A percentile compares a stretch with the other conserved stretches of the same genome.
phyloP scores from a whole-genome alignment of 2,797 vertebrate genomes.

The Gorsachius magnificus region DNA sequence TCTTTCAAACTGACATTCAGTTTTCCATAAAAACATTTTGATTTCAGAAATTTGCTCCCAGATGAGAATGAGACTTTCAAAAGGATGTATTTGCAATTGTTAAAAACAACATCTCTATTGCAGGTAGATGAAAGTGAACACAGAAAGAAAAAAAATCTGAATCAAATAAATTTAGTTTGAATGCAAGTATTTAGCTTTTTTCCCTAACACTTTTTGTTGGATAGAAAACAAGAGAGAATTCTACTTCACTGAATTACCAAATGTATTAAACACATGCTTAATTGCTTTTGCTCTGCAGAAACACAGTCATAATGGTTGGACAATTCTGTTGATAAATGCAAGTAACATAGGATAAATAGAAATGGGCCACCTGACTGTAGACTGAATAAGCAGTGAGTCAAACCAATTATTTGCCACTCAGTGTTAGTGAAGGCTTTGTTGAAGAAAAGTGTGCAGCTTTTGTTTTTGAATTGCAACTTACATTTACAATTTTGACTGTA shows the following conservation, averaged over 20 bases:
- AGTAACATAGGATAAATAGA: background rate
- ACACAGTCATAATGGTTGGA: background rate
- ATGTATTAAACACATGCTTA: background rate
- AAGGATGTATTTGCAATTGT: background rate
- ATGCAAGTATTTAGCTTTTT: background rate
- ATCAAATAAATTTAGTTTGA: background rate
- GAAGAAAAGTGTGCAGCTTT: background rate
- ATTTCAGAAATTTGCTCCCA: conserved; percentile 28
- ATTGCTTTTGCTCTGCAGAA: conserved; percentile 22
- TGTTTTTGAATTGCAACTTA: background rate
- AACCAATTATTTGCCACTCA: background rate
- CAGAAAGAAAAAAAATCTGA: background rate
- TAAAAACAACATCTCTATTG: background rate
- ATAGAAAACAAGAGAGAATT: background rate
- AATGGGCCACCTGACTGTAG: background rate
- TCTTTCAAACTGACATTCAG: background rate
- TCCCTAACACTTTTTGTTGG: background rate
- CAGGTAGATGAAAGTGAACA: background rate
- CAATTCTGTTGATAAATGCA: background rate
- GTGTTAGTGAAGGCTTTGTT: background rate
- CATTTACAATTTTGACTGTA: background rate
- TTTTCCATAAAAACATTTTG: conserved; percentile 2
- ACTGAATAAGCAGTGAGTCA: background rate
- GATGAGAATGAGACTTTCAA: background rate
- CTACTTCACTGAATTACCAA: background rate